Evolutionary conservation across 1,140 invertebrate genomes (phyloP).

Genomic region (Atopsyche davidsoni): DNA sequence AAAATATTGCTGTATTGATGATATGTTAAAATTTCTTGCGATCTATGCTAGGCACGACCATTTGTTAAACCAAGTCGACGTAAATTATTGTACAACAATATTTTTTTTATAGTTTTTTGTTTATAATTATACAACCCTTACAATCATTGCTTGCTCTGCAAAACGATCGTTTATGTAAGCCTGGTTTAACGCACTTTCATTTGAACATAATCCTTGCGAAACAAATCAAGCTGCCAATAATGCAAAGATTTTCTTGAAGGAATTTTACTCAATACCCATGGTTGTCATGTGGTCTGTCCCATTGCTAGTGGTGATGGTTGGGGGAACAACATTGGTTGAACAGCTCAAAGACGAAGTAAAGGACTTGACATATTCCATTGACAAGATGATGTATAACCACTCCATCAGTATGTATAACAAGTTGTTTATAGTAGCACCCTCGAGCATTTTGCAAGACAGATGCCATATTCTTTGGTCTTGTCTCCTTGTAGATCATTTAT

Average conservation of each 20-base stretch:
- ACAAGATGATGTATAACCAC: slow-evolving; percentile 20
- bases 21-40: no score
- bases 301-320: neutral
- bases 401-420: slow-evolving; percentile 19
- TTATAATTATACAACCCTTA: neutral
- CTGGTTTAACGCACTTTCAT: no score
- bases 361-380: slow-evolving; percentile 9
- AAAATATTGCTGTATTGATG: no score
- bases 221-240: no score
- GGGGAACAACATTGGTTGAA: slow-evolving; percentile 16
- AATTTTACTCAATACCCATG: slow-evolving; percentile 1
- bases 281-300: slow-evolving; percentile 17
- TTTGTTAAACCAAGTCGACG: neutral
- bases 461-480: no score
- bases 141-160: no score
- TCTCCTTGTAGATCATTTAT: no score
- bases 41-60: no score
- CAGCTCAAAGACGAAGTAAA: slow-evolving; percentile 14
- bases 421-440: no score
- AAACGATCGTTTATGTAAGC: no score
- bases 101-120: neutral
- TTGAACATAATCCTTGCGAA: no score
- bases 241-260: slow-evolving; percentile 9
- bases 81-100: neutral
- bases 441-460: no score